These are phyloP conservation scores for Siniperca chuatsi DNA, from an alignment of 2,113 vertebrate species.

Conservation along the genomic window DNA sequence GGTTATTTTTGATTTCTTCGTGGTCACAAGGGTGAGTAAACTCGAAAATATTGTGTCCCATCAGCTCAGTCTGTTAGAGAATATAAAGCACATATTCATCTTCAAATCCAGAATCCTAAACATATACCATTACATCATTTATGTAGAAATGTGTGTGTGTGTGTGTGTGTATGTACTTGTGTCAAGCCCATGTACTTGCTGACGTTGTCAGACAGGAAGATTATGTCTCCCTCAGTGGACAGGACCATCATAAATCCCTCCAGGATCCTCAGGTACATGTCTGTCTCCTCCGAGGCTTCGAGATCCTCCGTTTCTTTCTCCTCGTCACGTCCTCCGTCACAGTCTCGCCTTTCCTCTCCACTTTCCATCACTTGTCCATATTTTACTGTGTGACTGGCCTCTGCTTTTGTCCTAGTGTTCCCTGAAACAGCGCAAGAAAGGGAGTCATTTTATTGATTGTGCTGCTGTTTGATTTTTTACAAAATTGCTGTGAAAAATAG, in stretches of 20 bases:
- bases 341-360: neutral
- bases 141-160: neutral
- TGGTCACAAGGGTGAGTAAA: slow-evolving; percentile 97
- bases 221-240: slow-evolving; percentile 93
- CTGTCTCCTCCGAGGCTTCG: slow-evolving; percentile 66
- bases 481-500: neutral
- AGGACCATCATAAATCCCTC: slow-evolving; percentile 95
- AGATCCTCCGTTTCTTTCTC: slow-evolving; percentile 76
- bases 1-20: slow-evolving; percentile 92
- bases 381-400: neutral
- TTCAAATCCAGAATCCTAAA: slow-evolving; percentile 4
- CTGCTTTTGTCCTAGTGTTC: neutral
- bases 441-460: neutral
- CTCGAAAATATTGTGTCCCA: slow-evolving; percentile 96
- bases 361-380: neutral
- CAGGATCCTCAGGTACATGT: slow-evolving; percentile 89
- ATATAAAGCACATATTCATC: neutral
- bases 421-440: slow-evolving; percentile 23
- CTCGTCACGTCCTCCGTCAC: slow-evolving; percentile 75
- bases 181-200: slow-evolving; percentile 94
- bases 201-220: slow-evolving; percentile 95
- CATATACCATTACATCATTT: neutral
- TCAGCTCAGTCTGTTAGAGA: slow-evolving; percentile 90
- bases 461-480: neutral
- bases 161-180: slow-evolving; percentile 84